Evolutionary conservation across 1,140 invertebrate species (phyloP), one percentile per base, ranked within the genome.

Genomic region (Calephelis nemesis): DNA sequence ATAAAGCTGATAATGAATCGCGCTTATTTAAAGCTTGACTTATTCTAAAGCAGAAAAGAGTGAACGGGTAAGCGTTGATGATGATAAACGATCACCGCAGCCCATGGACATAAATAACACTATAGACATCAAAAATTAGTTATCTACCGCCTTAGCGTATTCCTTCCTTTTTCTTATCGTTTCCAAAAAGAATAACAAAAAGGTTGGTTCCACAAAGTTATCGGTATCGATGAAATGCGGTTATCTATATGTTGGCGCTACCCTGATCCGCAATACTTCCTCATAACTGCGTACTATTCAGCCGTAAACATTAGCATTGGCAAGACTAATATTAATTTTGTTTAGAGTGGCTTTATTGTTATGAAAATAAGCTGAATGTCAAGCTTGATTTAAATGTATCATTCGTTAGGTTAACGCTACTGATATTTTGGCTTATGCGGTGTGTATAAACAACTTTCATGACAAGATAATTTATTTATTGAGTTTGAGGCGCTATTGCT

Each of bases 281-380:
- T 67, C 64, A 73, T 58, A 69, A 30, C 65, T 47, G 60, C 39
- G 54, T 52, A 47, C 12, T 13, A 54, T 30, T 52, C n/a, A 10
- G 58, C 48, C 39, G 58, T 60, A 67, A 63, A 63, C 69, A 62
- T 60, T 52, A 67, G 63, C 65, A 40, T 63, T 45, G 11, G 54
- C 13, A 45, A 63, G 47, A 65, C 63, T 62, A 68, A 69, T 70
- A 70, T 72, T 65, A 68, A 70, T 71, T 49, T 66, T 73, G 63
- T 64, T 73, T 67, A 47, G 52, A 64, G 47, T 63, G 47, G 50
- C 54, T 72, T 52, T 72, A 69, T 73, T 72, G 52, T 65, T 74
- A 72, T 70, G 70, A 71, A 74, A 74, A 71, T 72, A 72, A 75
- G 69, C 19, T 69, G 67, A 69, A 42, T 62, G 67, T 68, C 12